Evolutionary conservation across 2,797 vertebrate species (phyloP), one percentile per base, ranked within the genome.

Genomic region (Vespertilio murinus): DNA sequence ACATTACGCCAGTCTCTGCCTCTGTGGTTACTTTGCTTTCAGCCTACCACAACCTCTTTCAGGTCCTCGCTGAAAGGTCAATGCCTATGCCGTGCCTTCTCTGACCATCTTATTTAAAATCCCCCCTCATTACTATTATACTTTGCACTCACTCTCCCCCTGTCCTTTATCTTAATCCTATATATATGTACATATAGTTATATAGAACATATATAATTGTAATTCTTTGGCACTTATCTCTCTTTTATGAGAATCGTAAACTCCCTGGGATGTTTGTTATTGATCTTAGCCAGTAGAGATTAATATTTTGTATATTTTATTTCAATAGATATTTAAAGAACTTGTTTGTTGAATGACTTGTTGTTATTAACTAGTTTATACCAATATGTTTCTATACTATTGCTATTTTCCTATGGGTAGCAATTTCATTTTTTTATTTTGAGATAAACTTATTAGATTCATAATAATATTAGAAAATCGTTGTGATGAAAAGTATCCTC

Each of bases 351-450:
- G 42, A 80, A 42, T 56, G 1, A 38, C 67, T 95, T 84, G 9
- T 45, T 87, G 28, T 80, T 25, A 84, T 45, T 23, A 81, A 42
- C 9, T 42, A 52, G 25, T 79, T 17, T 59, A 54, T 22, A 23
- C 7, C 49, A 35, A 54, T 25, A 77, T 1, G 3, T 65, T 59
- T 25, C 28, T 82, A 1, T 84, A 30, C 42, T 40, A 42, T 1
- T 87, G 17, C 70, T 75, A 56, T 30, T 28, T 49, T 86, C 28
- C 28, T 49, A 18, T 52, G 30, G 59, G 1, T 18, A 81, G 3
- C 33, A 77, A n/a, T 86, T 90, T 82, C 23, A 71, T 23, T 77
- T 22, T 88, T 83, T 78, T 22, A 11, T 70, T 74, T 88, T 65
- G 38, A 70, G 2, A 49, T 47, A 85, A 85, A 71, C 56, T 10